Percentiles rank a stretch among this genome's conserved stretches.
phyloP scores from a whole-genome alignment of 2,113 vertebrate genomes.

The Gymnocephalus cernua region DNA sequence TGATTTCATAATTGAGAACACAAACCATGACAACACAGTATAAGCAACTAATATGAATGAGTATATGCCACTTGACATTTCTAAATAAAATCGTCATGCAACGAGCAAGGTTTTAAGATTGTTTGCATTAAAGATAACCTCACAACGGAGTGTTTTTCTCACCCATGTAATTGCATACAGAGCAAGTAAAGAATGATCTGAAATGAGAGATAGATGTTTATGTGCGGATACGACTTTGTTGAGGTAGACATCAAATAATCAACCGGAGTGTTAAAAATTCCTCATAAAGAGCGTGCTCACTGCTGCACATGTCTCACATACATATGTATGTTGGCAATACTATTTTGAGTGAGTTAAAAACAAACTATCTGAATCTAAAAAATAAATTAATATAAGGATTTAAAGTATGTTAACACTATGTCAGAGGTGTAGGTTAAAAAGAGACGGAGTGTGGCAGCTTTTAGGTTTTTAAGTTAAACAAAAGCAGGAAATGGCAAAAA shows the following conservation, averaged over 20 bases:
- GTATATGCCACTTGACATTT: constrained; percentile 1
- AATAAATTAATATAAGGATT: background rate
- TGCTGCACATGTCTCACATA: background rate
- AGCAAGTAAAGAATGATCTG: background rate
- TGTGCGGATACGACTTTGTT: constrained; percentile 18
- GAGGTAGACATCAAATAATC: constrained; percentile 62
- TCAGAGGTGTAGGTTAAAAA: background rate
- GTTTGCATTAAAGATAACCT: background rate
- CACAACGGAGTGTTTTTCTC: background rate
- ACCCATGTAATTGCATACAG: background rate
- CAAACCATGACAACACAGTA: background rate
- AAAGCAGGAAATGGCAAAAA: constrained; percentile 11
- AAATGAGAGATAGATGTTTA: background rate
- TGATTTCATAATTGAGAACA: background rate
- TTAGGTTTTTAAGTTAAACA: background rate
- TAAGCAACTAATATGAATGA: background rate
- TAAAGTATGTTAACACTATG: background rate
- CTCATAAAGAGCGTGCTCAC: constrained; percentile 12
- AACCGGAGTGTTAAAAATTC: constrained; percentile 24
- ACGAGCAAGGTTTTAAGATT: background rate
- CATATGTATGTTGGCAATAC: background rate
- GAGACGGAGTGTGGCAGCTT: constrained; percentile 32
- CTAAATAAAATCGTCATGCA: background rate
- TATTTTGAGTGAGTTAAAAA: constrained; percentile 17
- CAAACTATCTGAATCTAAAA: constrained; percentile 3